Conservation (phyloP, 2,797 vertebrate genomes). For the Hypotaenidia philippensis region DNA sequence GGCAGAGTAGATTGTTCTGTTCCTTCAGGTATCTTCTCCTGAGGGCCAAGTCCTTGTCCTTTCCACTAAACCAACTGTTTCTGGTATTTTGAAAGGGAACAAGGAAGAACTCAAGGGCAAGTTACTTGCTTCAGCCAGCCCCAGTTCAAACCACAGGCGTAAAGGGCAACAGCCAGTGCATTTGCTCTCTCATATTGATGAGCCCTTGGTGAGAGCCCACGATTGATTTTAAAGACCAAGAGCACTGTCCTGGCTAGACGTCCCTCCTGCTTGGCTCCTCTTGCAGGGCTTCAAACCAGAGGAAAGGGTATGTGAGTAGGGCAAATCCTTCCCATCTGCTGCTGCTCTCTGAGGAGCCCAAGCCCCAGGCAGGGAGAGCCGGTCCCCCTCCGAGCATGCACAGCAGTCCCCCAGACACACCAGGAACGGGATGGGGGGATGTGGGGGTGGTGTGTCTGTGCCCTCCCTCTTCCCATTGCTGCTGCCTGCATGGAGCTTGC, state of each 20-base stretch:
- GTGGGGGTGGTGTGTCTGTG: no score
- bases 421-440: not conserved
- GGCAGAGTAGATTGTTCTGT: not conserved
- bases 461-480: not conserved
- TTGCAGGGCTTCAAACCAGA: not conserved
- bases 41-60: conserved; percentile 14
- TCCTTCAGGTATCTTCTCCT: conserved; percentile 4
- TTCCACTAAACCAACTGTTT: not conserved
- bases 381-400: rapidly evolving
- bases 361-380: not conserved
- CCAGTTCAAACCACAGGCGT: not conserved
- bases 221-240: not conserved
- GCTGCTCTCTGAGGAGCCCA: conserved; percentile 15
- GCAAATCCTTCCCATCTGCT: conserved; percentile 38
- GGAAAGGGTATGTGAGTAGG: not conserved
- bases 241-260: not conserved
- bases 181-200: not conserved
- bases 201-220: not conserved
- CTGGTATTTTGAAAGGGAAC: not conserved
- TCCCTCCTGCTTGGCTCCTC: not conserved
- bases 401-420: rapidly evolving
- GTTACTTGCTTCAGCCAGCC: not conserved
- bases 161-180: not conserved
- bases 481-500: not conserved
- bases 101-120: not conserved